Base-by-base conservation (phyloP, 2,888 invertebrate genomes). In the Calameuta pallipes region DNA sequence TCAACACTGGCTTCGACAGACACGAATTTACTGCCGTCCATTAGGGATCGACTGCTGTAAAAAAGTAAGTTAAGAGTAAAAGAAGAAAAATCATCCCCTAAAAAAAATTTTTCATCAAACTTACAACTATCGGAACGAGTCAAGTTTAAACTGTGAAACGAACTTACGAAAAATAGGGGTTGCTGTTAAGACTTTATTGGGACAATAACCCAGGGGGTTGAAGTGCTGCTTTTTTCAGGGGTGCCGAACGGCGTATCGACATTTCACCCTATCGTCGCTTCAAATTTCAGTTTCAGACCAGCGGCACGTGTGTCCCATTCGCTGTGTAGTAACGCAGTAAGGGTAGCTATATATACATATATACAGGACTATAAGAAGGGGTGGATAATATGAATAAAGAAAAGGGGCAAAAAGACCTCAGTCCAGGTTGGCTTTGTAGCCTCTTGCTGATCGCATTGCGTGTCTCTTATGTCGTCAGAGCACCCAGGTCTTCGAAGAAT, bases 211-310 rank as follows among this genome's bases (percentile, higher is more conserved):
- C 37, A 13, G 23, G 56, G 56, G 56, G 56, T 15, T 3, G 37
- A 37, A 23, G 41, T 56, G 2, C 23, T 23, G 56, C 15, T 41
- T 41, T 41, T 33, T 31, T 30, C 71, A 78, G 78, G 75, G 37
- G 83, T 82, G 83, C 83, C 80, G 80, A 82, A 82, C 80, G 75
- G 78, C 80, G 79, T 88, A 89, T 89, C 87, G 84, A 81, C 81
- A 83, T 89, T 87, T 86, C 85, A 89, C 84, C 87, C 86, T 87
- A 88, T 88, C 88, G 84, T 87, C 85, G 85, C 84, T 80, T 88
- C 86, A 83, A 84, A 86, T 89, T 89, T 88, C 87, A 88, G 79
- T 83, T 80, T 75, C 84, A 82, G 80, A 41, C 23, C 41, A 80
- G 79, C 73, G 69, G 73, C 76, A 41, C 78, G 76, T 73, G 83